Evolutionary conservation across 2,113 vertebrate species (phyloP).

Genomic region (Eonycteris spelaea): DNA sequence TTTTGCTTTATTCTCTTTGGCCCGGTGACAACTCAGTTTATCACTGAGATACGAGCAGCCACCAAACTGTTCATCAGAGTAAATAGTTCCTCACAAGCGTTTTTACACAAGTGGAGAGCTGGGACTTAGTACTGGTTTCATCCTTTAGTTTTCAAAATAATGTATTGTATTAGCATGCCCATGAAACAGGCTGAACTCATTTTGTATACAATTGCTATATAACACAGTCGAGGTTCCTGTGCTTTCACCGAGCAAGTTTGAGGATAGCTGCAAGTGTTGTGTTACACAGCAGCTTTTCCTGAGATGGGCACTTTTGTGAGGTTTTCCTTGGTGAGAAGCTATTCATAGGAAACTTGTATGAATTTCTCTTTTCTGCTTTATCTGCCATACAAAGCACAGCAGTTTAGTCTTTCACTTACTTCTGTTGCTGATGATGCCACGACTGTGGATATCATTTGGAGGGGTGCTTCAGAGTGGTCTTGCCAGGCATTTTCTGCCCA

Average conservation of each 20-base stretch:
- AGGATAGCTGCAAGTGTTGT: neutral
- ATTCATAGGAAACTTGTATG: neutral
- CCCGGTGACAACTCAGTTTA: neutral
- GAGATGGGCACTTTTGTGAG: neutral
- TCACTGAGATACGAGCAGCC: neutral
- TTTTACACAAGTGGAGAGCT: slow-evolving; percentile 10
- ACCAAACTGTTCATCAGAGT: neutral
- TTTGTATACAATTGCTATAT: neutral
- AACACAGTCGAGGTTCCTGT: neutral
- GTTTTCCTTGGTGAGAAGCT: neutral
- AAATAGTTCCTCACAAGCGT: neutral
- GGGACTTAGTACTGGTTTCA: neutral
- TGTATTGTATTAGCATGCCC: neutral
- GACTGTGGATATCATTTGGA: neutral
- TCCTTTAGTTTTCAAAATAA: slow-evolving; percentile 26
- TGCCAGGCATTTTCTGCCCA: neutral
- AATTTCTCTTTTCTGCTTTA: neutral
- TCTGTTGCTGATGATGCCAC: neutral
- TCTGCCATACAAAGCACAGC: neutral
- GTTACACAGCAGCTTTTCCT: neutral
- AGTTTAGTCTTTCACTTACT: neutral
- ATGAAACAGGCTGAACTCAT: neutral
- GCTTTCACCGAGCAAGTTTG: neutral
- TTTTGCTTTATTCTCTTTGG: neutral
- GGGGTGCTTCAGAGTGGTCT: neutral